A percentile compares a stretch with the other conserved stretches of the same genome.
phyloP scores from a whole-genome alignment of 2,113 vertebrate species.

The Apus apus region DNA sequence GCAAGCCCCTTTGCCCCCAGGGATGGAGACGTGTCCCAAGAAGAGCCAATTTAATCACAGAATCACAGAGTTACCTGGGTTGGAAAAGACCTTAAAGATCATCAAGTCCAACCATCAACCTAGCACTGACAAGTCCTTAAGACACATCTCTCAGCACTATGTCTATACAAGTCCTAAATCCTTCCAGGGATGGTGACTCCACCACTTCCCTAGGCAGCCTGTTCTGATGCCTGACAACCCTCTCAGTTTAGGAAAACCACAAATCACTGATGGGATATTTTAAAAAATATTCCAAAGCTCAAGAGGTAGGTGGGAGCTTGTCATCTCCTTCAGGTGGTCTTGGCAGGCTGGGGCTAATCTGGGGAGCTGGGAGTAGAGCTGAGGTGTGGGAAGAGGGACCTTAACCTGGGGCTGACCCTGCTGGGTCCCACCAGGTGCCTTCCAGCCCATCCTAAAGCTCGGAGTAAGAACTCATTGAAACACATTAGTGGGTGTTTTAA shows the following conservation, averaged over 20 bases:
- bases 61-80: no score
- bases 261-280: background rate
- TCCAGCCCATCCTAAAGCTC: background rate
- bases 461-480: background rate
- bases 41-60: background rate
- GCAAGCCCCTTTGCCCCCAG: background rate
- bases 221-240: no score
- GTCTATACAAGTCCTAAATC: no score
- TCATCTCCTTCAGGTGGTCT: background rate
- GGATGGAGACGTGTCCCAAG: fast-evolving
- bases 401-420: background rate
- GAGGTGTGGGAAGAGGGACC: background rate
- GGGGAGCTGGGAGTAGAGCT: background rate
- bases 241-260: background rate
- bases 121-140: no score
- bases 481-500: background rate
- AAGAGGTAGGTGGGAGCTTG: background rate
- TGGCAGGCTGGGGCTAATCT: background rate
- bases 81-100: no score
- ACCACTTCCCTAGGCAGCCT: no score
- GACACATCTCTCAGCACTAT: no score
- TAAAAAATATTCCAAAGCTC: background rate
- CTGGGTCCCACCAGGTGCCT: fast-evolving
- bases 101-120: no score
- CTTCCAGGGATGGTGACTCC: no score